Base-by-base conservation (phyloP, 2,888 invertebrate species). In the Cloeon dipterum region DNA sequence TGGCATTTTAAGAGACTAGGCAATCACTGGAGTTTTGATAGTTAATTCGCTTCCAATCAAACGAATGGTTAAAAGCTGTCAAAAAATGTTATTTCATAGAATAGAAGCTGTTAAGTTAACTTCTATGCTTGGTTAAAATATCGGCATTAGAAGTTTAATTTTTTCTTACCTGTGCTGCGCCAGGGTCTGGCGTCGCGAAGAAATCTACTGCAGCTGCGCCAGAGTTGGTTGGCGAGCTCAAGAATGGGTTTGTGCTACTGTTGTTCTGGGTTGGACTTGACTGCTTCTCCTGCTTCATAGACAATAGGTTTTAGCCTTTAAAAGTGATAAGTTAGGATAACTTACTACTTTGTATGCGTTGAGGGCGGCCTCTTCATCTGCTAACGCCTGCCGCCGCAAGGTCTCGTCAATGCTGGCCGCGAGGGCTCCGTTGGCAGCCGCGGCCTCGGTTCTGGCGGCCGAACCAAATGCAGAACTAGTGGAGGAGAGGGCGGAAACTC, bases 311-410 rank as follows among this genome's bases (percentile, higher is more conserved):
- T n/a, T n/a, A n/a, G n/a, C n/a, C n/a, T n/a, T n/a, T n/a, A n/a
- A n/a, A n/a, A n/a, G n/a, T n/a, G n/a, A n/a, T n/a, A n/a, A n/a
- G n/a, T n/a, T n/a, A n/a, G n/a, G n/a, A n/a, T n/a, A n/a, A n/a
- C n/a, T n/a, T n/a, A n/a, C 49, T 56, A 86, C 93, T 75, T 91
- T 93, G 56, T 89, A 83, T 58, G 86, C 83, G 58, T 83, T 89
- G 70, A 96, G 77, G 39, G 83, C 83, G 19, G 88, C 88, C 56
- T 93, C 91, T 55, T 98, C 96, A 53, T 96, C 93, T 20, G 93
- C 93, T 41, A 98, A 60, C 26, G 77, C 83, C 56, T 85, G 79
- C 49, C 79, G 74, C 51, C 76, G 74, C 41, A 89, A 64, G 39
- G 72, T 72, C 52, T 91, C 91, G 52, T 86, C 86, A 41, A 88